Evolutionary conservation across 2,113 vertebrate species (phyloP).

Genomic region (Podarcis muralis): DNA sequence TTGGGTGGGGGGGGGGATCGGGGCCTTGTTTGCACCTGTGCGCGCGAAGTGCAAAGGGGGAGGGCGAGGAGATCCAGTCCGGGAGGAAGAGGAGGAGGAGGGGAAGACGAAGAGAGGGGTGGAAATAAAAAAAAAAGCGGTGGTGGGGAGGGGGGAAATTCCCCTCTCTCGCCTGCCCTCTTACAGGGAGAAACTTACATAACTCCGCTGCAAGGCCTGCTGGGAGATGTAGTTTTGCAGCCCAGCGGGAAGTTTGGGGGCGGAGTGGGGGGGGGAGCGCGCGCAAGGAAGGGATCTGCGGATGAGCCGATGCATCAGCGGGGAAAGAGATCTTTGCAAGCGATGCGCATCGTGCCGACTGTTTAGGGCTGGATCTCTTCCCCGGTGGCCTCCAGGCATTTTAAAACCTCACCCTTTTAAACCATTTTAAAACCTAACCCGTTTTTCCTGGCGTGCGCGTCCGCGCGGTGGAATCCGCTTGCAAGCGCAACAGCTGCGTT

Average conservation of each 20-base stretch:
- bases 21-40: background rate
- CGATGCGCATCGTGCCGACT: background rate
- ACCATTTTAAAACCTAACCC: too few relatives aligned
- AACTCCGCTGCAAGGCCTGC: slow-evolving; percentile 63
- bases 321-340: background rate
- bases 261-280: background rate
- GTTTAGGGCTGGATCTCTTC: background rate
- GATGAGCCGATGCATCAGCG: background rate
- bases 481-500: too few relatives aligned
- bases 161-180: slow-evolving; percentile 64
- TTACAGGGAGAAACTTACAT: slow-evolving; percentile 74
- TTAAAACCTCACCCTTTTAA: too few relatives aligned
- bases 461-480: too few relatives aligned
- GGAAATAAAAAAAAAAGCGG: too few relatives aligned
- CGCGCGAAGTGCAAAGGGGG: background rate
- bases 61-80: background rate
- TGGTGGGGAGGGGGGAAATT: background rate
- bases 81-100: background rate
- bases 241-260: background rate
- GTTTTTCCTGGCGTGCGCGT: too few relatives aligned
- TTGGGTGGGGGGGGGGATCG: background rate
- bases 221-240: slow-evolving; percentile 67
- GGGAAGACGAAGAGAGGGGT: too few relatives aligned
- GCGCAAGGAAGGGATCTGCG: background rate
- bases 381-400: too few relatives aligned